Conservation (phyloP, 2,113 vertebrate species). For the Sturnus vulgaris region DNA sequence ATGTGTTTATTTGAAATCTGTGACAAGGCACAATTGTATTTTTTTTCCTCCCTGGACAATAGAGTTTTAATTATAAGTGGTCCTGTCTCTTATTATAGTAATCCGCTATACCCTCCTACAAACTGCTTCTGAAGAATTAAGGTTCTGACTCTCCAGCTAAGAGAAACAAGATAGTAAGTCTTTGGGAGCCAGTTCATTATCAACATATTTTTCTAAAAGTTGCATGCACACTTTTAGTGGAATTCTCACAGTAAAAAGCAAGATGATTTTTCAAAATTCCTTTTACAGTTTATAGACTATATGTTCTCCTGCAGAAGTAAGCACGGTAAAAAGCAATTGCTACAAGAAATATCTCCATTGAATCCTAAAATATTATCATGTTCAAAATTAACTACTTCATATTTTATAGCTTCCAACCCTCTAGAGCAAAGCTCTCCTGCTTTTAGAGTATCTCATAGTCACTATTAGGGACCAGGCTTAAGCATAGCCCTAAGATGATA, state of each 20-base stretch:
- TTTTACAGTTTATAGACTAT: accelerated
- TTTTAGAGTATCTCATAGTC: background rate
- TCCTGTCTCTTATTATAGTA: background rate
- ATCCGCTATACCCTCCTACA: background rate
- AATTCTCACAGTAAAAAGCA: background rate
- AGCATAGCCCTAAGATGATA: background rate
- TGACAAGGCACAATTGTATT: background rate
- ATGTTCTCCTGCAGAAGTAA: background rate
- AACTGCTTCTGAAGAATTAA: background rate
- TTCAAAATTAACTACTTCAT: background rate
- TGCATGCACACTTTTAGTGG: background rate
- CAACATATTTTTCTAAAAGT: background rate
- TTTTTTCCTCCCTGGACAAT: background rate
- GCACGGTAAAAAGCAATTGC: background rate
- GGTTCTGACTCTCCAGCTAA: background rate
- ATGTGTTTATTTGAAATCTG: constrained; percentile 15
- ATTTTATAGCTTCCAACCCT: background rate
- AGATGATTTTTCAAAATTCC: background rate
- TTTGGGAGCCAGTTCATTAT: background rate
- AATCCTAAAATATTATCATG: background rate
- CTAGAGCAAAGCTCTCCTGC: background rate
- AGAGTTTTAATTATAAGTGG: background rate
- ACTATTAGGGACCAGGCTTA: background rate
- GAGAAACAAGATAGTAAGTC: background rate
- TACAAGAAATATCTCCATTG: background rate